Evolutionary conservation across 2,888 invertebrate genomes (phyloP), one percentile per base, ranked within the genome.

Genomic region (Andrena bicolor): DNA sequence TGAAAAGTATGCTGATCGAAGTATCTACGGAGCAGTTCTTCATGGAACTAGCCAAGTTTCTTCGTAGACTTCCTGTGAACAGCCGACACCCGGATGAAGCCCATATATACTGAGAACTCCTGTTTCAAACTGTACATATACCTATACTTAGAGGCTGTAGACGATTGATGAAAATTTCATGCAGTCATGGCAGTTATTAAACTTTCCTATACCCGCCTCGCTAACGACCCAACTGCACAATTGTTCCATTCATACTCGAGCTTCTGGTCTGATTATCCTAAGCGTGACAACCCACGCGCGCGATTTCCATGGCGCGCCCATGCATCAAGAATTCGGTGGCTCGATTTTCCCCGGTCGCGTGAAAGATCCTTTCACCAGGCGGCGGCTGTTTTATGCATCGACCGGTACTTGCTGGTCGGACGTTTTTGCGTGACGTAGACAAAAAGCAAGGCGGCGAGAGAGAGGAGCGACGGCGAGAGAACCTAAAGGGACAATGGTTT

Each of bases 401-500:
- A 78, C 68, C 80, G 70, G 61, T 74, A 70, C 72, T 65, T 66
- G 78, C 80, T 69, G 61, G 68, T 66, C 68, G 64, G 60, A 30
- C 32, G 79, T 87, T 86, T 86, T 85, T 85, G 85, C 85, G 77
- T 69, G 74, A 78, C 77, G 69, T 49, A 28, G 76, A 83, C 80
- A 88, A 88, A 87, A 88, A 88, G 78, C 65, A 66, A 69, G 70
- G 64, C 74, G 85, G 69, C 41, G 76, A 80, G 80, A 83, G 80
- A 83, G 85, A 79, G 82, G 71, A 81, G 64, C 64, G 82, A 73
- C 28, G 76, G 71, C 71, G 80, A 79, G 82, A 84, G 83, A 79
- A 76, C 84, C 81, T 78, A 76, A 77, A 85, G 86, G 90, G 90
- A 92, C 92, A 92, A 92, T 92, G 88, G 88, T 90, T 88, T 92